Evolutionary conservation across 2,113 vertebrate species (phyloP).

Genomic region (Xerus inauris): DNA sequence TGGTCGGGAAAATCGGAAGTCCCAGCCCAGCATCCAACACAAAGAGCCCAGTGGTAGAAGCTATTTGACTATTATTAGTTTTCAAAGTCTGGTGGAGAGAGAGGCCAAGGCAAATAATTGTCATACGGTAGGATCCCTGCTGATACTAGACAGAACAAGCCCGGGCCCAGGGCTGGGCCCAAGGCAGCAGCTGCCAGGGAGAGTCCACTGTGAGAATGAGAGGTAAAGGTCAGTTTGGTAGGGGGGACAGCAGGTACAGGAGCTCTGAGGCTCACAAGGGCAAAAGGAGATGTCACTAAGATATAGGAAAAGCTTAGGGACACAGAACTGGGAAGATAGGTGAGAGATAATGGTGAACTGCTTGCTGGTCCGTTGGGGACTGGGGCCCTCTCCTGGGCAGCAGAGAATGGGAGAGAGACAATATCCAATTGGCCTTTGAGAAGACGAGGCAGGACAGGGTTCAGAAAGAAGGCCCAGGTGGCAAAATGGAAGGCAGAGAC

Average conservation of each 20-base stretch:
- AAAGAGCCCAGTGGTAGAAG: neutral
- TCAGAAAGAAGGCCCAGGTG: too few relatives aligned
- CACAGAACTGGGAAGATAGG: neutral
- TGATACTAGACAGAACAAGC: neutral
- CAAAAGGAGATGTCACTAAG: fast-evolving
- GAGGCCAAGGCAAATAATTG: neutral
- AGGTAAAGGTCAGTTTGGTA: neutral
- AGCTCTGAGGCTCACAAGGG: neutral
- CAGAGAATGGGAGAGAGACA: neutral
- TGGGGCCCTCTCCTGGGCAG: neutral
- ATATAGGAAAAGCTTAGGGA: neutral
- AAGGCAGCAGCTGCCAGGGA: neutral
- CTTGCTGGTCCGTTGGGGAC: neutral
- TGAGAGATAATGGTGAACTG: neutral
- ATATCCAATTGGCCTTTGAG: neutral
- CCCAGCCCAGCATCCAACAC: fast-evolving
- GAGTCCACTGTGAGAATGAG: neutral
- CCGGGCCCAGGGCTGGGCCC: neutral
- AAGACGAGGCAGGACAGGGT: fast-evolving
- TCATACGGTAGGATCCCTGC: neutral
- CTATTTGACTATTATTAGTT: neutral
- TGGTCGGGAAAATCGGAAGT: neutral
- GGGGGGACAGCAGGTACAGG: neutral
- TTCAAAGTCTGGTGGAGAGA: neutral
- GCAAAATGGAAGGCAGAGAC: neutral